phyloP scores from a whole-genome alignment of 2,888 invertebrate genomes.

The Polydesmus complanatus region DNA sequence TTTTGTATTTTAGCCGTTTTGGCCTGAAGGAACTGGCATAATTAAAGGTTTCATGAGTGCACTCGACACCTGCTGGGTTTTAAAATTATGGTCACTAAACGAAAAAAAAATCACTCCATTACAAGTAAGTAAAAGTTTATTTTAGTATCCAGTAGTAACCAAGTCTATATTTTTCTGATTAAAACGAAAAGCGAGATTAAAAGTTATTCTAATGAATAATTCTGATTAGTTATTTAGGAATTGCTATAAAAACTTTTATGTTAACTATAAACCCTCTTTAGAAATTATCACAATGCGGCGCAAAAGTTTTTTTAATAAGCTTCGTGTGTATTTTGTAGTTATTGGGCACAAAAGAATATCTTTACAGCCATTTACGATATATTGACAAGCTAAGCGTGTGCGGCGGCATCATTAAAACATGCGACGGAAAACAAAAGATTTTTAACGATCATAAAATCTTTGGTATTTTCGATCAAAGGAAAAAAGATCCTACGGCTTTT shows the following conservation, averaged over 20 bases:
- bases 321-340: not conserved
- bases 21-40: constrained; percentile 44
- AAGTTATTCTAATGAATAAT: too few species aligned
- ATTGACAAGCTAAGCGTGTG: too few species aligned
- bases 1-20: constrained; percentile 31
- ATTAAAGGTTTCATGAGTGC: constrained; percentile 42
- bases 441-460: too few species aligned
- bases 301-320: not conserved
- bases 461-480: too few species aligned
- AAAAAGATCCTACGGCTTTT: too few species aligned
- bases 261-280: not conserved
- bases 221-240: too few species aligned
- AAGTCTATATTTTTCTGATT: not conserved
- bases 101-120: constrained; percentile 21
- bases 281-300: too few species aligned
- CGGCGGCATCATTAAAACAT: too few species aligned
- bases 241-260: too few species aligned
- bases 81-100: constrained; percentile 36
- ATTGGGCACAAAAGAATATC: constrained; percentile 6
- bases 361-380: constrained; percentile 5
- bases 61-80: constrained; percentile 42
- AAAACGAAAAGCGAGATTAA: too few species aligned
- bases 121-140: constrained; percentile 2
- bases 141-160: not conserved
- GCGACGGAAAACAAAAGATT: too few species aligned